A percentile compares a stretch with the other conserved stretches of the same genome.
phyloP scores from a whole-genome alignment of 92 coral and sea anemone species.

The Pocillopora meandrina region DNA sequence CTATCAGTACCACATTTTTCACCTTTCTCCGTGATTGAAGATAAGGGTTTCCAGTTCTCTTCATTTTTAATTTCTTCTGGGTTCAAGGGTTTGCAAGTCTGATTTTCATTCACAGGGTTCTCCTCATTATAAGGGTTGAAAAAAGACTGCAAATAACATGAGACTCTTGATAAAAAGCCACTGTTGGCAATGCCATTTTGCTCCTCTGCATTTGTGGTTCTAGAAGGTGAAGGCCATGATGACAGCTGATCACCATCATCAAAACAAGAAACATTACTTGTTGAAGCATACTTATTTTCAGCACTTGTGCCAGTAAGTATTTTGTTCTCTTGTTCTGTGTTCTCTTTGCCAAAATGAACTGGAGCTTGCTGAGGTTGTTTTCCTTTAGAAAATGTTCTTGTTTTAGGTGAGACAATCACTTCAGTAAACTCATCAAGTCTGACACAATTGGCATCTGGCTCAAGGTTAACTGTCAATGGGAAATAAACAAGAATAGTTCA shows the following conservation, averaged over 20 bases:
- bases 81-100: neutral
- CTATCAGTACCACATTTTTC: conserved; percentile 5
- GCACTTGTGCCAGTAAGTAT: neutral
- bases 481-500: neutral
- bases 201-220: neutral
- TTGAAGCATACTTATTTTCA: neutral
- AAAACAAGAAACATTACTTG: neutral
- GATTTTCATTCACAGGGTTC: neutral
- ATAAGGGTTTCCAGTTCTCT: neutral
- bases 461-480: conserved; percentile 49
- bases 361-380: neutral
- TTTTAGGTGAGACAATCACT: conserved; percentile 74
- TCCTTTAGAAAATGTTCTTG: conserved; percentile 29
- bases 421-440: conserved; percentile 89
- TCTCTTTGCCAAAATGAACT: neutral
- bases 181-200: neutral
- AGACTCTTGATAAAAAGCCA: conserved; percentile 26
- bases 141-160: conserved; percentile 23
- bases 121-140: neutral
- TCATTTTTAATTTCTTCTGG: neutral
- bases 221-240: neutral
- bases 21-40: neutral
- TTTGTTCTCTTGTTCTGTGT: neutral
- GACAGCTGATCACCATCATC: neutral
- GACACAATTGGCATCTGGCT: conserved; percentile 68